Evolutionary conservation across 2,888 invertebrate genomes (phyloP), one percentile per base, ranked within the genome.

Genomic region (Bugulina stolonifera): DNA sequence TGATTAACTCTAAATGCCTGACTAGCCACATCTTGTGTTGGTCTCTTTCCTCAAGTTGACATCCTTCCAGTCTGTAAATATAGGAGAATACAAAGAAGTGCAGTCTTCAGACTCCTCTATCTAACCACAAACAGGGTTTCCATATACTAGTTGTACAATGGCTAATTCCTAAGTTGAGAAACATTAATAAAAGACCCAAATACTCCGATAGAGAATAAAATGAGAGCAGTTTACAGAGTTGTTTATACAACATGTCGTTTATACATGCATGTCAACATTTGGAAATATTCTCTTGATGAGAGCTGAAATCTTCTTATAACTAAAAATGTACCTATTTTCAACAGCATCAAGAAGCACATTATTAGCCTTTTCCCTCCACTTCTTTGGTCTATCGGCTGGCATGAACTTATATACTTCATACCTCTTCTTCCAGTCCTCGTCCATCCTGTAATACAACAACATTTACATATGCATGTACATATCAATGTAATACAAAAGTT

Each of bases 1-100:
- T 87, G 0, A 91, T 91, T 58, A 85, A 80, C 85, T 99, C 98
- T 72, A 99, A 86, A 84, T 98, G 95, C 32, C 93, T 87, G 1
- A 96, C 95, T 22, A 99, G 87, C 98, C 98, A 99, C 86, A 94
- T 90, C 85, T 96, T 96, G 84, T 95, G 93, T 78, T 91, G 91
- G 27, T 88, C 89, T 32, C 96, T 87, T 80, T 95, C 95, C 79
- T 97, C 96, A 1, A 96, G 89, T 77, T 96, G 93, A 3, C 94
- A 96, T 0, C 96, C 97, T 85, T 97, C 97, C 72, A 98, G 92
- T 73, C 94, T 89, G 74, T n/a, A n/a, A n/a, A n/a, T n/a, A n/a
- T n/a, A n/a, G n/a, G n/a, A n/a, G n/a, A n/a, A n/a, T n/a, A n/a
- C n/a, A 91, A 91, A 76, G 27, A 54, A 55, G 54, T 18, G 54